Evolutionary conservation across 2,888 invertebrate species (phyloP), one percentile per base, ranked within the genome.

Genomic region (Deilephila porcellus): DNA sequence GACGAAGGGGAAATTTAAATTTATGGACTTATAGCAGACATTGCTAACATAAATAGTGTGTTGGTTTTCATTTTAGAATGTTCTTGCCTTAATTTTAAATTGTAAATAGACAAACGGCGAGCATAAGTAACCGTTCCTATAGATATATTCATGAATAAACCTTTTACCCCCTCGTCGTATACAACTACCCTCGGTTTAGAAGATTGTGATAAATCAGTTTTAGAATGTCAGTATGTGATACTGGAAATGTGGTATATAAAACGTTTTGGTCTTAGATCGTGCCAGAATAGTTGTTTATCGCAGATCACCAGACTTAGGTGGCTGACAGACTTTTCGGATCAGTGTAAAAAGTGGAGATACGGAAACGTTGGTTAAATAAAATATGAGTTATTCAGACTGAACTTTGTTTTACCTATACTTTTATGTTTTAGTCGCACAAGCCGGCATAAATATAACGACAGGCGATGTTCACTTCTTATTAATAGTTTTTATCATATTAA

Each of bases 121-220:
- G 29, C 11, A 32, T 32, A 20, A n/a, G n/a, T 45, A 19, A 56
- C 56, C 56, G 56, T 29, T 19, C 25, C 25, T 67, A 67, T 52
- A 20, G 34, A n/a, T 4, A 71, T 71, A 71, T 19, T 45, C 11
- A 45, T 56, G 20, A 20, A n/a, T 59, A n/a, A 8, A 52, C n/a
- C 11, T 20, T 56, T 70, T 6, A 32, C 29, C n/a, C 37, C 71
- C n/a, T 56, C 56, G 56, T 64, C n/a, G 17, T 56, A 56, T 56
- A 20, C 29, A 29, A 60, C 29, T 60, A 29, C 5, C 60, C 29
- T 25, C 25, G 14, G 14, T 25, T 29, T 34, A 70, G 59, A 71
- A 71, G 5, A 56, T 32, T 71, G 53, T 71, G 71, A 56, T 71
- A 59, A 32, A 59, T 71, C 71, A 34, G 53, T 45, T 52, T 60